Evolutionary conservation across 1,140 invertebrate species (phyloP), one percentile per base, ranked within the genome.

Genomic region (Palaemon carinicauda): DNA sequence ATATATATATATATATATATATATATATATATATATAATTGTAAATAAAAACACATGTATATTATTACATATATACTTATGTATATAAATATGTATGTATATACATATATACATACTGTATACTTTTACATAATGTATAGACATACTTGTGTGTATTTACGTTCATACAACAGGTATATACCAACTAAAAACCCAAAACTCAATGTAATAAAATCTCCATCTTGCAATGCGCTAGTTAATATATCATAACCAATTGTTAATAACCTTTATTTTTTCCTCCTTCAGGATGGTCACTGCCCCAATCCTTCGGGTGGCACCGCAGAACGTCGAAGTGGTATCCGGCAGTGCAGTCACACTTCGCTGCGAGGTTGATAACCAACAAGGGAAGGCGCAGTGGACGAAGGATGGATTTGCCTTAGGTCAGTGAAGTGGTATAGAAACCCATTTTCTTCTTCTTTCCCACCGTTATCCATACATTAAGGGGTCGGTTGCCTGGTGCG

Each of bases 321-420:
- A 85, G 54, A 78, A 31, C 41, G 75, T 85, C 31, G 82, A 85
- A 33, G 82, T 78, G 53, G 82, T 85, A 54, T 74, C 82, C 5
- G 82, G 82, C 7, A 65, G 31, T 33, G 71, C 53, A 4, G 82
- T 78, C 3, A 65, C 50, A 12, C 75, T 85, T 9, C 52, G 21
- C 3, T 85, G 82, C 27, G 82, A 85, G 50, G 71, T 85, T 0
- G 82, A 85, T 0, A 65, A 85, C 53, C 82, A 85, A 56, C 82
- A 85, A 51, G 82, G 82, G 9, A 85, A 85, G 12, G 82, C 82
- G n/a, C 82, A 85, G 75, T 85, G 82, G 82, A 85, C 82, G 1
- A 85, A 85, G 21, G 50, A 78, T 31, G 82, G 82, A 29, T 85
- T 85, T 41, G 82, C 82, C 4, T 31, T 85, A 9, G 82, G 82